phyloP scores from a whole-genome alignment of 35 echinoderm and acorn worm species.

The Strongylocentrotus purpuratus region DNA sequence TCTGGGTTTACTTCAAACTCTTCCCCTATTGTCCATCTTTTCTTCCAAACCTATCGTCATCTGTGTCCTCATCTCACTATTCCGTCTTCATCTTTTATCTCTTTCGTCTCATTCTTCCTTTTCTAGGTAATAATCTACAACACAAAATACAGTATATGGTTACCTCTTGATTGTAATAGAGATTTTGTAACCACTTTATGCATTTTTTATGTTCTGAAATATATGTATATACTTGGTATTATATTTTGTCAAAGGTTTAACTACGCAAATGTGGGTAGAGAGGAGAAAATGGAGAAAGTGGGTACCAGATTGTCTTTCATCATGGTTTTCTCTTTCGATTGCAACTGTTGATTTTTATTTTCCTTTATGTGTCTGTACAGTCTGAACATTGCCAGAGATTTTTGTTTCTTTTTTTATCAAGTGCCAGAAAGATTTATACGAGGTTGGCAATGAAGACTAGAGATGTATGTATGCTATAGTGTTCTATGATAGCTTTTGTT shows the following conservation, averaged over 20 bases:
- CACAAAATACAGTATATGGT: too few species aligned
- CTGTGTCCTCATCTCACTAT: too few species aligned
- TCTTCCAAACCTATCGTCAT: too few species aligned
- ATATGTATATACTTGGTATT: constrained; percentile 7
- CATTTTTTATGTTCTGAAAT: not conserved
- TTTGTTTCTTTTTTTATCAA: not conserved
- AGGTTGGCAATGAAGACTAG: not conserved
- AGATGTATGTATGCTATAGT: too few species aligned
- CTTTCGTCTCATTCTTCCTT: too few species aligned
- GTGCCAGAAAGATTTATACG: not conserved
- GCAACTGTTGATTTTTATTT: not conserved
- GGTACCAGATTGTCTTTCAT: not conserved
- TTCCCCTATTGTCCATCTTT: too few species aligned
- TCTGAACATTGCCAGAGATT: not conserved
- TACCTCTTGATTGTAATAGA: too few species aligned
- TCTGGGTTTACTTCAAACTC: too few species aligned
- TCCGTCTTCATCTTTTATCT: too few species aligned
- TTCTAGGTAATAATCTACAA: too few species aligned
- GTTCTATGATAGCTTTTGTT: too few species aligned
- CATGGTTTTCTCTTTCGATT: not conserved
- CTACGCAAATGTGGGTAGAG: not conserved
- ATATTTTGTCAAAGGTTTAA: not conserved
- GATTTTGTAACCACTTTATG: too few species aligned
- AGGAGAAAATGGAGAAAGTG: not conserved
- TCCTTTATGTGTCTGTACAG: not conserved